Evolutionary conservation across 2,797 vertebrate species (phyloP).

Genomic region (Clamator glandarius): DNA sequence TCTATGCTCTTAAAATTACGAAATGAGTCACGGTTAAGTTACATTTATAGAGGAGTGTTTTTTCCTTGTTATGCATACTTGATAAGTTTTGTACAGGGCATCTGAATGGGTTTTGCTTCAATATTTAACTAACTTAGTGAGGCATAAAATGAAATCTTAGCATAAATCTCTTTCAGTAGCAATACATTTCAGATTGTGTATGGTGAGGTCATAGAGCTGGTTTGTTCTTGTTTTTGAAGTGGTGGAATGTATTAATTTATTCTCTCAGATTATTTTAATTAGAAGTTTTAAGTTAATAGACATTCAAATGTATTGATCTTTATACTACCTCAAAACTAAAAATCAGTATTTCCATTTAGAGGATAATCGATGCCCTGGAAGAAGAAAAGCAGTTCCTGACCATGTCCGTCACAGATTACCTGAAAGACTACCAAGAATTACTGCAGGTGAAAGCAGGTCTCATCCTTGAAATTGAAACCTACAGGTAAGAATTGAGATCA

Average conservation of each 20-base stretch:
- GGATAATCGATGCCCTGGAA: slow-evolving; percentile 86
- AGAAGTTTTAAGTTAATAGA: not conserved
- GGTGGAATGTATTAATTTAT: not conserved
- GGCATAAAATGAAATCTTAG: not conserved
- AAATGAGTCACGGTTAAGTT: not conserved
- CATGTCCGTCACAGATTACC: slow-evolving; percentile 82
- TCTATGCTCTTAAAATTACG: not conserved
- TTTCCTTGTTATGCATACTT: not conserved
- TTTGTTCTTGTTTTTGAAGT: not conserved
- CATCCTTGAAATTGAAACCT: slow-evolving; percentile 91
- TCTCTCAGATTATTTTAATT: not conserved
- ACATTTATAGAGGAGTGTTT: not conserved
- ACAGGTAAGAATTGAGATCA: slow-evolving; percentile 83
- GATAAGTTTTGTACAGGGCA: not conserved
- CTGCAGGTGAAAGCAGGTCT: slow-evolving; percentile 92
- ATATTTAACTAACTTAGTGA: not conserved
- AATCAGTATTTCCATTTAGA: slow-evolving; percentile 74
- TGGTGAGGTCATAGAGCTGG: not conserved
- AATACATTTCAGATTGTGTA: not conserved
- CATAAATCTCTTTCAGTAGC: not conserved
- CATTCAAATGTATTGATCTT: not conserved
- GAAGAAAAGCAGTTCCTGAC: slow-evolving; percentile 86
- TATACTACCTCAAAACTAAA: not conserved
- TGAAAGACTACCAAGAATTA: slow-evolving; percentile 90
- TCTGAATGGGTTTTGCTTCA: not conserved